phyloP scores from a whole-genome alignment of 2,113 vertebrate species.

The Rhinolophus sinicus region DNA sequence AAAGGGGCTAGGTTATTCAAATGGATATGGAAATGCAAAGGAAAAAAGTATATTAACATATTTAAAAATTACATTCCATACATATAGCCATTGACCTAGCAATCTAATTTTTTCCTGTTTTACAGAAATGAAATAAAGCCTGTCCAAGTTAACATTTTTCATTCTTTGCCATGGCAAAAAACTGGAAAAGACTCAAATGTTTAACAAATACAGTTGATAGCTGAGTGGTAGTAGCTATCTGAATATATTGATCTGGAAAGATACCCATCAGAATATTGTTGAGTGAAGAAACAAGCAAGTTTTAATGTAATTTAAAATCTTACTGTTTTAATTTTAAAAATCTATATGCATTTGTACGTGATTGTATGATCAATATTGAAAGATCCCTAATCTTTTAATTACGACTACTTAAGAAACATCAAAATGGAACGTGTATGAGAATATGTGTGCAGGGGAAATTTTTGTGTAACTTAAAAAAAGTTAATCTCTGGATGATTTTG shows the following conservation, averaged over 20 bases:
- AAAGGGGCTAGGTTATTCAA: background rate
- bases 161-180: background rate
- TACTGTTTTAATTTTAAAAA: background rate
- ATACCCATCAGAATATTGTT: background rate
- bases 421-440: background rate
- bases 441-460: background rate
- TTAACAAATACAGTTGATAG: background rate
- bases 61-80: background rate
- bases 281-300: background rate
- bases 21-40: background rate
- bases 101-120: background rate
- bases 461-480: background rate
- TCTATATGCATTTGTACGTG: background rate
- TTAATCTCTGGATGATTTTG: background rate
- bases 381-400: background rate
- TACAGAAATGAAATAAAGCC: background rate
- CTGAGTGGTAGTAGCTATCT: background rate
- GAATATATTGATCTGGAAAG: slow-evolving; percentile 15
- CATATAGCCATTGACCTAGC: background rate
- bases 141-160: background rate
- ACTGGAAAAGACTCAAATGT: background rate
- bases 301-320: background rate
- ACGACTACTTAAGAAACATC: background rate
- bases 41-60: background rate
- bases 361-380: background rate